Evolutionary conservation across 1,140 invertebrate genomes (phyloP), one percentile per base, ranked within the genome.

Genomic region (Brachionus rubens): DNA sequence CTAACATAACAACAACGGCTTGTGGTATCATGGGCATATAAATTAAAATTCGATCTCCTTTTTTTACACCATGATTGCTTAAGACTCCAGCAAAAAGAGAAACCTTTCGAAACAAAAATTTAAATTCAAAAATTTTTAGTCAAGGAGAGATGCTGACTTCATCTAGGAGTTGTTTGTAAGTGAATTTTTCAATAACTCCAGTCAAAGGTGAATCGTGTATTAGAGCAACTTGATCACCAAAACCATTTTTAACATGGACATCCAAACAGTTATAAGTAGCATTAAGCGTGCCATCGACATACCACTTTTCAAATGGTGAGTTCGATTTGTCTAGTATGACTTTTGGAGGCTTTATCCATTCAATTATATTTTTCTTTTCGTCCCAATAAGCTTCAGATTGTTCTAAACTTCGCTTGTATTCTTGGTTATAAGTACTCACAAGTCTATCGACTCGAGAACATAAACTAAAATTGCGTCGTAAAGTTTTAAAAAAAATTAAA

Each of bases 211-310:
- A 94, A 82, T 96, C 93, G 80, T 95, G 90, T 43, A 96, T 91
- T 2, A 97, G 83, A 0, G 93, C 93, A 0, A 89, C 83, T 82
- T 91, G 89, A 1, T 89, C 87, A 0, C 92, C 93, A 5, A 88
- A 85, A 0, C 92, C 93, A 0, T 87, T 88, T 12, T 88, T 86
- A 0, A 96, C 91, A 85, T 96, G 94, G 5, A 93, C 87, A 82
- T 97, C 94, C 2, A 96, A 85, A 0, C 92, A 91, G 84, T 96
- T 96, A 86, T 94, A 91, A 82, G 92, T 94, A 0, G 92, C 92
- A 79, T 94, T 96, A 80, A 95, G 82, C 85, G 95, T 90, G 3
- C 93, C 93, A 1, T 91, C 93, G 0, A 90, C 88, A 28, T 87
- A 92, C 94, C 93, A 96, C 89, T 92, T 92, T 9, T 91, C 92